Evolutionary conservation across 2,113 vertebrate species (phyloP), one percentile per base, ranked within the genome.

Genomic region (Notiomystis cincta): DNA sequence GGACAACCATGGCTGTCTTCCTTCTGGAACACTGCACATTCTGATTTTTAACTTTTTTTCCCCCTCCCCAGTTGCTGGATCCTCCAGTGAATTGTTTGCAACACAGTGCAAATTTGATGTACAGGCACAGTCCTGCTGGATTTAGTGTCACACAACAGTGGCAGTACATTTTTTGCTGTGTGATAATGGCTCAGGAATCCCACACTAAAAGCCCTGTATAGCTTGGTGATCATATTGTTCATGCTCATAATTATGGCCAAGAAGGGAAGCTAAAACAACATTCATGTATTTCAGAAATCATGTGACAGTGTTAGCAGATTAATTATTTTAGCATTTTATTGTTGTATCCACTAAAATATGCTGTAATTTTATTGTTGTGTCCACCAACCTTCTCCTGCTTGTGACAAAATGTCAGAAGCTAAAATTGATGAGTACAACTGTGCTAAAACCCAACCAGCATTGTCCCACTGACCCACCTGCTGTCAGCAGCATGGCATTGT

Each of bases 201-300:
- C 56, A 0, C 8, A 2, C 18, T 65, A 17, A 62, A 89, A 53
- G 14, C 1, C 4, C n/a, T 7, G 7, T 19, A 42, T 5, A 21
- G 35, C 25, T 67, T 76, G 15, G 23, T 77, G n/a, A 16, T 35
- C 42, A 35, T 2, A 24, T 69, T 53, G 14, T 23, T 73, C 30
- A 50, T 57, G 58, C 37, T 33, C 30, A 17, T 61, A 86, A 80
- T 53, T 76, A 85, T 13, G 35, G n/a, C 21, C 38, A 72, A 72
- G 77, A 86, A 61, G 15, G 7, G 20, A 19, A 73, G 48, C 30
- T 10, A 78, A 89, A 86, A n/a, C 11, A 65, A 60, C 42, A 16
- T 79, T 67, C 7, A 5, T 18, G 0, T 60, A 37, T 76, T 90
- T 69, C n/a, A 86, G 62, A 86, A 89, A 89, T 45, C 45, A 42